Evolutionary conservation across 2,113 vertebrate species (phyloP).

Genomic region (Lonchura striata): DNA sequence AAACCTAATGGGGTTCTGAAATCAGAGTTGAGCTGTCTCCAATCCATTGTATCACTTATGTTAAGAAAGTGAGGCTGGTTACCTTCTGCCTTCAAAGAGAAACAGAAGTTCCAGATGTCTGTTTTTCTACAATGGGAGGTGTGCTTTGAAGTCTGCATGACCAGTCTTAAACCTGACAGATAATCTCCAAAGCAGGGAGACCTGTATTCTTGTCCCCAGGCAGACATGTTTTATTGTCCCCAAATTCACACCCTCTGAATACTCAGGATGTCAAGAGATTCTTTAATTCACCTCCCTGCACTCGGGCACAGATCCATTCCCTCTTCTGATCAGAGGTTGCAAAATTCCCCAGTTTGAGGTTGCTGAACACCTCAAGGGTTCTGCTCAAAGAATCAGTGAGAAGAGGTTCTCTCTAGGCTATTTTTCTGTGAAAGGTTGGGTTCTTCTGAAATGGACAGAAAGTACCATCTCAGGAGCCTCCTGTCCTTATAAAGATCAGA

Average conservation of each 20-base stretch:
- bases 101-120: background rate
- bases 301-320: background rate
- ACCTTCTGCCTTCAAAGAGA: background rate
- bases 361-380: background rate
- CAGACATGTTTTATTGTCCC: background rate
- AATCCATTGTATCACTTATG: background rate
- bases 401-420: background rate
- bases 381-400: background rate
- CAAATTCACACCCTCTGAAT: background rate
- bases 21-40: background rate
- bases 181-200: background rate
- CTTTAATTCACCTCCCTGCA: background rate
- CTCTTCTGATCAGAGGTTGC: background rate
- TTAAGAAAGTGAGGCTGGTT: background rate
- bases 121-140: background rate
- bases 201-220: background rate
- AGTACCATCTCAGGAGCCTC: background rate
- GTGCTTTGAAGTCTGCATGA: background rate
- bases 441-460: background rate
- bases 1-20: background rate
- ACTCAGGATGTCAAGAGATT: background rate
- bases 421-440: background rate
- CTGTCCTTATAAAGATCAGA: background rate
- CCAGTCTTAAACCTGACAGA: background rate
- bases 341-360: background rate